Evolutionary conservation across 2,797 vertebrate species (phyloP).

Genomic region (Megalops cyprinoides): DNA sequence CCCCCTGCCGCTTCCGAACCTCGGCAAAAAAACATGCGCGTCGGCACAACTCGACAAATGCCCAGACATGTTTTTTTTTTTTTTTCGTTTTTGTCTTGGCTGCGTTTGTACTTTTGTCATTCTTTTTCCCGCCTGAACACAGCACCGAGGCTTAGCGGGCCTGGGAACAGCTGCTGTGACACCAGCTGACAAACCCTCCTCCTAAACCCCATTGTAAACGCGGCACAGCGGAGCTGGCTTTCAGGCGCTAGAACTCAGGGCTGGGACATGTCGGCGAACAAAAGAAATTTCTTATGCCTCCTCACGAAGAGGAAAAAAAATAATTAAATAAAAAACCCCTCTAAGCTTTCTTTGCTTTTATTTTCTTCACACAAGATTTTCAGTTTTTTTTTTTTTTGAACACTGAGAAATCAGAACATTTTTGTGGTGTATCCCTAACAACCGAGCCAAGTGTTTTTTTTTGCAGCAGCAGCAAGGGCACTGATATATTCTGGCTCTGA

Average conservation of each 20-base stretch:
- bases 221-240: neutral
- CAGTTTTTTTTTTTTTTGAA: neutral
- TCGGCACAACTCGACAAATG: neutral
- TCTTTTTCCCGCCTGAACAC: neutral
- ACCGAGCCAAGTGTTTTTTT: neutral
- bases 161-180: slow-evolving; percentile 9
- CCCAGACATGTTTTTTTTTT: slow-evolving; percentile 3
- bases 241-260: neutral
- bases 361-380: neutral
- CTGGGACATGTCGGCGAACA: neutral
- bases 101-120: slow-evolving; percentile 1
- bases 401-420: neutral
- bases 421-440: neutral
- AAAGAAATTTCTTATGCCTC: neutral
- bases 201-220: neutral
- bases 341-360: neutral
- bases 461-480: neutral
- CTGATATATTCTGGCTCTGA: neutral
- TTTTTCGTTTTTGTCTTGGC: neutral
- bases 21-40: neutral
- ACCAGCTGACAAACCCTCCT: slow-evolving; percentile 13
- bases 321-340: neutral
- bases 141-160: neutral
- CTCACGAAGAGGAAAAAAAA: neutral
- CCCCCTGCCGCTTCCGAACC: neutral